Conservation (phyloP, 2,113 vertebrate genomes). For the Amphiprion percula region DNA sequence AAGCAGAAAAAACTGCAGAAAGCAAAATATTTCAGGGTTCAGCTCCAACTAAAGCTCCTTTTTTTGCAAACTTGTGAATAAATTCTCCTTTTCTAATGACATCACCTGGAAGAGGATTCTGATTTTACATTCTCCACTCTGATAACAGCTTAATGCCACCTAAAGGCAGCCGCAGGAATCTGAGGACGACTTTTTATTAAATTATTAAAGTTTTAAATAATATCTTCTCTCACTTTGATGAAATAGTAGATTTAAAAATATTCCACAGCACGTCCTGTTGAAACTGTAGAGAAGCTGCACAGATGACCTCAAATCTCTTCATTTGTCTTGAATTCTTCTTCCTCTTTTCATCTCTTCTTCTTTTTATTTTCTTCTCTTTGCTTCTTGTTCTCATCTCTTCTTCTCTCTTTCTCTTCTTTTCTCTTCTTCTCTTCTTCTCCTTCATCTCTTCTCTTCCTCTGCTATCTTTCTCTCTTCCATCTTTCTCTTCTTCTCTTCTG, state of each 20-base stretch:
- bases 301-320: not conserved
- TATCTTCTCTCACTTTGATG: constrained; percentile 13
- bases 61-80: not conserved
- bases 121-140: constrained; percentile 2
- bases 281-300: not conserved
- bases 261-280: not conserved
- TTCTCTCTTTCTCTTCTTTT: not conserved
- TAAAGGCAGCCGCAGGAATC: constrained; percentile 4
- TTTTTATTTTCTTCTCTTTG: not conserved
- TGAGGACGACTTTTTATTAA: not conserved
- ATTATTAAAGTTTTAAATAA: constrained; percentile 1
- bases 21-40: too few relatives aligned
- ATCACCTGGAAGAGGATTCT: not conserved
- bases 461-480: too few relatives aligned
- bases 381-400: not conserved
- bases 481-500: too few relatives aligned
- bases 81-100: constrained; percentile 4
- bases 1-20: not conserved
- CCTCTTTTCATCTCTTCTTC: not conserved
- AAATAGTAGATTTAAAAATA: constrained; percentile 10
- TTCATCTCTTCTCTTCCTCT: too few relatives aligned
- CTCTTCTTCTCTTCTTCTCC: too few relatives aligned
- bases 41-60: too few relatives aligned
- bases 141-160: constrained; percentile 36
- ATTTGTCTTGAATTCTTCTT: not conserved